Base-by-base conservation (phyloP, 2,888 invertebrate species). In the Diaprepes abbreviatus region DNA sequence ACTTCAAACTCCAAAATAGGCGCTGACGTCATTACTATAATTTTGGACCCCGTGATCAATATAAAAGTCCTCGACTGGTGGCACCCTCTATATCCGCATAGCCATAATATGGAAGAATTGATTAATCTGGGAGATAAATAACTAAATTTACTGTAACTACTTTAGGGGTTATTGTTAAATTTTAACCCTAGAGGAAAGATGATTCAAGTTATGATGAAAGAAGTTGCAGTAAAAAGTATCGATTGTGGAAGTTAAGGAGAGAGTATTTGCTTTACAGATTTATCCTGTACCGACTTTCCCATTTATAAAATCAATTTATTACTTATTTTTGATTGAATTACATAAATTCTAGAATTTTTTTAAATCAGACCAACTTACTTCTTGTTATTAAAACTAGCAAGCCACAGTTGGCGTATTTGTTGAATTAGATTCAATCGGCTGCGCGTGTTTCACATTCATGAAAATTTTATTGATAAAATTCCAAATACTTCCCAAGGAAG, bases 31-130 rank as follows among this genome's bases (percentile, higher is more conserved):
- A 80, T 81, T 57, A 81, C 80, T 14, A 82, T 88, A 7, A 80
- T 86, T 36, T 82, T 89, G 63, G 86, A 87, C 67, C 85, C 85
- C 17, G 88, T 89, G 33, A 80, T 85, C 45, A 86, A 85, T 75
- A 85, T 86, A 14, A 85, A 85, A 75, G 86, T 90, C 1, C 76
- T 89, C 50, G 89, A 91, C 74, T 92, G 91, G 91, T 91, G 92
- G 92, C 88, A 91, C 82, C 89, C 88, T 6, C 79, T 79, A 52
- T 88, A 87, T 80, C 87, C 87, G 5, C 83, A 85, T 75, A 77
- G 72, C 64, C 78, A 82, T 60, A 83, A 82, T 65, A 76, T 80
- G 52, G 76, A 81, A 54, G 73, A 77, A 36, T 77, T 81, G 74
- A 72, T 78, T 73, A 78, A 76, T 72, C 74, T 75, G 66, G 79